Percentiles rank a stretch among this genome's conserved stretches.
Conservation (phyloP, 2,113 vertebrate species). For the Scartelaos histophorus region DNA sequence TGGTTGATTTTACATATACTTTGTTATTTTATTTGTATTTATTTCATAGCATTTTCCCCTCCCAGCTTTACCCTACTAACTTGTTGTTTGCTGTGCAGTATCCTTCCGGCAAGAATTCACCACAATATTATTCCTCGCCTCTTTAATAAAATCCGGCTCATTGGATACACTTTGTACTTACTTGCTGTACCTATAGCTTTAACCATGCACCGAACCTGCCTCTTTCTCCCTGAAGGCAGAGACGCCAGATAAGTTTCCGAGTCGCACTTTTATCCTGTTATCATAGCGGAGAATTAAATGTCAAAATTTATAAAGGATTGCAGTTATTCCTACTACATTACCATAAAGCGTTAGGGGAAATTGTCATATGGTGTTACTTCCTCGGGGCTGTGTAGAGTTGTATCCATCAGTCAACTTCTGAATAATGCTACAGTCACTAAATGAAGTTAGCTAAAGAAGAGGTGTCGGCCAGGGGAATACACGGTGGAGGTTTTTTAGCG, state of each 20-base stretch:
- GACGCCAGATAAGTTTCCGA: slow-evolving; percentile 21
- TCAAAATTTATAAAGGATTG: slow-evolving; percentile 6
- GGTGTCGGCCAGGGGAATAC: background rate
- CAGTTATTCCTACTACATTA: slow-evolving; percentile 10
- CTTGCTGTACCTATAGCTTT: slow-evolving; percentile 21
- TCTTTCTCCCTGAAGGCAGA: slow-evolving; percentile 16
- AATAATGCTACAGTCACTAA: slow-evolving; percentile 12
- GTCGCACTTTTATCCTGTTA: background rate
- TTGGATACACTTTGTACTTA: slow-evolving; percentile 22
- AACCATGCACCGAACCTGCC: slow-evolving; percentile 32
- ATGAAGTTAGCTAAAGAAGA: background rate
- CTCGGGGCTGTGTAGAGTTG: slow-evolving; percentile 1
- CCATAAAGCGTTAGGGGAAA: slow-evolving; percentile 4
- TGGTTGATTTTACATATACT: too few relatives aligned
- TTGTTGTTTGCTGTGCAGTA: slow-evolving; percentile 29
- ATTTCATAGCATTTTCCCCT: background rate
- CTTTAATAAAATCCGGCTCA: slow-evolving; percentile 21
- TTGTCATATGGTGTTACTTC: background rate
- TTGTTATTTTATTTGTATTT: too few relatives aligned
- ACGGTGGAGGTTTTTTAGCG: background rate
- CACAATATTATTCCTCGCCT: slow-evolving; percentile 23
- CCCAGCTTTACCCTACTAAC: slow-evolving; percentile 14
- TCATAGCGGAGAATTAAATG: slow-evolving; percentile 6
- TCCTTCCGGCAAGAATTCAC: slow-evolving; percentile 21
- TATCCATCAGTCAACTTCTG: slow-evolving; percentile 6